Evolutionary conservation across 2,888 invertebrate genomes (phyloP).

Genomic region (Poecilobothrus nobilitatus): DNA sequence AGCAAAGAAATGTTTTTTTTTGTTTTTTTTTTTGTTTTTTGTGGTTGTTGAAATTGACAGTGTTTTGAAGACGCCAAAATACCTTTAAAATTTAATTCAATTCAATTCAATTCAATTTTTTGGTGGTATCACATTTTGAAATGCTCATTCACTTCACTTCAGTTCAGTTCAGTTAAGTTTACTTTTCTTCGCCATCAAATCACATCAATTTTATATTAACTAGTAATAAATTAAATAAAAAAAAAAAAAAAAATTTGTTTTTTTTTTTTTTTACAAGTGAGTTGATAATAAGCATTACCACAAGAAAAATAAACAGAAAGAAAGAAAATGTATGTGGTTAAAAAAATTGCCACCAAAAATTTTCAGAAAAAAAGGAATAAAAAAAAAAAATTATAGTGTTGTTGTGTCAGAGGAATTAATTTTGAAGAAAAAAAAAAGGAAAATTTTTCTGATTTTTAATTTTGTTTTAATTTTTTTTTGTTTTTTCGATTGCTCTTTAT

Average conservation of each 20-base stretch:
- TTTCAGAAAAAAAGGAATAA: too few species aligned
- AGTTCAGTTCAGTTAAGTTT: too few species aligned
- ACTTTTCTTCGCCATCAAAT: background rate
- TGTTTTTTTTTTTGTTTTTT: background rate
- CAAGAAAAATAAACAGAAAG: background rate
- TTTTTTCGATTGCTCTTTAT: too few species aligned
- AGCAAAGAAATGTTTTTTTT: background rate
- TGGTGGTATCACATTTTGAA: background rate
- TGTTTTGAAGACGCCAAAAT: constrained; percentile 3
- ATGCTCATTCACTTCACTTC: background rate
- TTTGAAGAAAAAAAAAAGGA: too few species aligned
- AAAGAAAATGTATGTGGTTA: background rate
- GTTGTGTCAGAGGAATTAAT: too few species aligned
- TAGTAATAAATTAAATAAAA: constrained; percentile 1
- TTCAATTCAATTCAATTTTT: background rate
- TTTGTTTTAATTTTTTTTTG: too few species aligned
- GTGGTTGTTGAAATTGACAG: background rate
- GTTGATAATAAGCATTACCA: too few species aligned
- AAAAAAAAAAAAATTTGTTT: too few species aligned
- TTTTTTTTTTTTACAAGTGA: too few species aligned
- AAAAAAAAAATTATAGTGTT: too few species aligned
- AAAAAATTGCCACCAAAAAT: background rate
- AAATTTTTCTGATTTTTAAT: too few species aligned
- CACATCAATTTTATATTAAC: background rate
- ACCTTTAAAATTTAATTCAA: background rate